A percentile compares a stretch with the other conserved stretches of the same genome.
These are phyloP conservation scores for Antennarius striatus DNA, from an alignment of 2,113 vertebrate species.

Conservation along the genomic window DNA sequence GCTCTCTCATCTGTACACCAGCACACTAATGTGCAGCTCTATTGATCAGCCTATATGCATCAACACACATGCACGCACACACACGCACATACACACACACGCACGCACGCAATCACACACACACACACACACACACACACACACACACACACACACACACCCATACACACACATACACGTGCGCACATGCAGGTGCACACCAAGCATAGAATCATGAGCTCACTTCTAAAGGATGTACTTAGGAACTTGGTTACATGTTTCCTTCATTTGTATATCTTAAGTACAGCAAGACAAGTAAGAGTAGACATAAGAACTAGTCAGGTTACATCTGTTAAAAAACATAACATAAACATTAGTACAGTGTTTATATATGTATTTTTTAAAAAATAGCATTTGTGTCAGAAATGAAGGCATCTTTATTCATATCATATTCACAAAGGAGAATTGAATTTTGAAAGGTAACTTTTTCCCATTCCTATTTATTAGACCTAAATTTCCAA, in stretches of 20 bases:
- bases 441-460: too few species aligned
- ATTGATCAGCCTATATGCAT: constrained; percentile 82
- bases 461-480: too few species aligned
- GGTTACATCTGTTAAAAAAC: too few species aligned
- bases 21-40: constrained; percentile 82
- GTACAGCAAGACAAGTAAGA: too few species aligned
- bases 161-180: constrained; percentile 21
- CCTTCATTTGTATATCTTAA: background rate
- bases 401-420: too few species aligned
- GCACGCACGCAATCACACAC: constrained; percentile 20
- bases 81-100: constrained; percentile 16
- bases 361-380: too few species aligned
- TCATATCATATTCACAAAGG: too few species aligned
- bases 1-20: constrained; percentile 79
- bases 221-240: constrained; percentile 3
- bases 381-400: too few species aligned
- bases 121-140: constrained; percentile 20
- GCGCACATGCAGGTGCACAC: constrained; percentile 25
- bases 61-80: constrained; percentile 19
- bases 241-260: background rate
- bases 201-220: constrained; percentile 16
- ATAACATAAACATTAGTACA: too few species aligned
- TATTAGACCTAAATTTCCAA: too few species aligned
- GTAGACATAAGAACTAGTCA: too few species aligned
- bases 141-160: constrained; percentile 21